Conservation (phyloP, 2,113 vertebrate species). For the Ancistrus triradiatus region DNA sequence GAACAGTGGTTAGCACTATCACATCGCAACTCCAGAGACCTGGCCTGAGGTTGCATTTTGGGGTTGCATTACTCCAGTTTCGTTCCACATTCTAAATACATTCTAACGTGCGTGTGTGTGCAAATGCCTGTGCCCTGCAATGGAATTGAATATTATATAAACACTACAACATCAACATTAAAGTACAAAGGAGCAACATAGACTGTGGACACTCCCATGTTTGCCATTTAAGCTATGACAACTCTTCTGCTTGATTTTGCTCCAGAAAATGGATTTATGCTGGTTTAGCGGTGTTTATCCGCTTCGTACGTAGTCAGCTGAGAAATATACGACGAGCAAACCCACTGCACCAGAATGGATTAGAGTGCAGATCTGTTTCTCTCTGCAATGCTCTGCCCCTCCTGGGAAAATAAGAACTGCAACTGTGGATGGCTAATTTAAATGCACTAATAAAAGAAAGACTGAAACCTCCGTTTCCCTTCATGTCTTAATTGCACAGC, state of each 20-base stretch:
- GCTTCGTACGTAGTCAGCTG: slow-evolving; percentile 30
- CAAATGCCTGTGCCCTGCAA: too few species aligned
- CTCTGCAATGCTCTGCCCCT: slow-evolving; percentile 11
- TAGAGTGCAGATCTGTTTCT: slow-evolving; percentile 28
- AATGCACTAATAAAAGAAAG: slow-evolving; percentile 35
- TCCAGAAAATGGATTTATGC: slow-evolving; percentile 34
- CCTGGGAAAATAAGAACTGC: slow-evolving; percentile 28
- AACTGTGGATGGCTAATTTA: slow-evolving; percentile 15
- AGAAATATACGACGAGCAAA: slow-evolving; percentile 42
- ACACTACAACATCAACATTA: too few species aligned
- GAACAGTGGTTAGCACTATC: too few species aligned
- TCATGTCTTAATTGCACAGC: slow-evolving; percentile 39
- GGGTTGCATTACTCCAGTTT: too few species aligned
- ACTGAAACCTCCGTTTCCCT: slow-evolving; percentile 33
- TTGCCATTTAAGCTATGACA: slow-evolving; percentile 7
- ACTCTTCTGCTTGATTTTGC: slow-evolving; percentile 26
- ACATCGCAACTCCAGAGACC: too few species aligned
- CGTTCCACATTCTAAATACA: too few species aligned
- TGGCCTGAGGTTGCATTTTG: too few species aligned
- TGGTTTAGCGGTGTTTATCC: slow-evolving; percentile 37
- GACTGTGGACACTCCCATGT: background rate
- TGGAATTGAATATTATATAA: too few species aligned
- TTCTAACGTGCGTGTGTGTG: too few species aligned
- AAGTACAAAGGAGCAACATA: background rate
- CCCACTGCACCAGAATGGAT: slow-evolving; percentile 39